Base-by-base conservation (phyloP, 2,113 vertebrate species). In the Clarias batrachus region DNA sequence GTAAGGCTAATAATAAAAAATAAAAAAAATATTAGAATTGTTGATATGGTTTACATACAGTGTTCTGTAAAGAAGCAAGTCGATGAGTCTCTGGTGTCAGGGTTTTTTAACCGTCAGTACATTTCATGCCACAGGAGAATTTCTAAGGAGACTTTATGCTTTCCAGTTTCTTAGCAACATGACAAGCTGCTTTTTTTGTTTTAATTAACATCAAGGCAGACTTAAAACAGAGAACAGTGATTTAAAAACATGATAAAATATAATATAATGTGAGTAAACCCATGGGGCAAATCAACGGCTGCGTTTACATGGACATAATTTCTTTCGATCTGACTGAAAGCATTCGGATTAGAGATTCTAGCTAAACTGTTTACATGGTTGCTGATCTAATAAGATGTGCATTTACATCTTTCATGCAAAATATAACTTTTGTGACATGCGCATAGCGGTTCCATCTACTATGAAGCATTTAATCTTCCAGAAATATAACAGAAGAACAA, bases 91-190 rank as follows among this genome's bases (percentile, higher is more conserved):
- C 5, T 41, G 30, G 8, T 70, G 66, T 70, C 66, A 19, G 7
- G 30, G 33, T 37, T 71, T 71, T 71, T 30, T 71, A 37, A 71
- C 17, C 21, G 16, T 73, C 70, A 11, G 70, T 73, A 21, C 2
- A 14, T 37, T 71, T 37, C 37, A 37, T 17, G 14, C 27, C 66
- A 70, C 11, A 6, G 3, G 63, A 68, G n/a, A 37, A 17, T 71
- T 17, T 19, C 19, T 7, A 74, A 48, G 52, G 57, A 48, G 52
- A 78, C n/a, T 17, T 23, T 7, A 23, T 3, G 70, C 70, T 73
- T 76, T 76, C 21, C 73, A 76, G 73, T 77, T 52, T 77, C 74
- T 54, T 6, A 76, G 73, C 73, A 76, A n/a, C 48, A 54, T 76
- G 48, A n/a, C 25, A 76, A 54, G 73, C 11, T 37, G 30, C 19